Evolutionary conservation across 2,113 vertebrate genomes (phyloP).

Genomic region (Tichodroma muraria): DNA sequence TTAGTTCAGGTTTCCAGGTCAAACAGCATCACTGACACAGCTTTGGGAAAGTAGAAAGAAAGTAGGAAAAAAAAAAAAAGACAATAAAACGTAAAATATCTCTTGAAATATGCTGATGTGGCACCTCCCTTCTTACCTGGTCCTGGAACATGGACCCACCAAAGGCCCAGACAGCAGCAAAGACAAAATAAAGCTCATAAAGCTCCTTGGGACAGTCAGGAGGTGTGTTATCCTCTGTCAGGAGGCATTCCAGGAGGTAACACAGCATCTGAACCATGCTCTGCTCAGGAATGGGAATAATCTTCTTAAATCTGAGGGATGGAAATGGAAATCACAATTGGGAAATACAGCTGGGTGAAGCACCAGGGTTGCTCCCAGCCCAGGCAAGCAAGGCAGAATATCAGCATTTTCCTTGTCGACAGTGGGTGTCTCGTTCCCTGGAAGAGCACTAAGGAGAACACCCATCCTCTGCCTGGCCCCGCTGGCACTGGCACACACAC

Average conservation of each 20-base stretch:
- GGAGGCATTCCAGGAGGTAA: constrained; percentile 87
- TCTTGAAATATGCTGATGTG: neutral
- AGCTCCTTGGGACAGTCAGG: constrained; percentile 86
- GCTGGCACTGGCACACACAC: neutral
- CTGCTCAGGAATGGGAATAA: constrained; percentile 90
- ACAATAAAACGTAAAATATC: neutral
- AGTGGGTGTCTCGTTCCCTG: neutral
- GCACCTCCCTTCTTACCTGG: constrained; percentile 75
- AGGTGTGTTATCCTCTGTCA: constrained; percentile 83
- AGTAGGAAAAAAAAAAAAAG: neutral
- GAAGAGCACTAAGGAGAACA: neutral
- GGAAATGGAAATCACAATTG: neutral
- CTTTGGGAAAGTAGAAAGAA: neutral
- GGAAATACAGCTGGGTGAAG: neutral
- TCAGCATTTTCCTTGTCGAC: neutral
- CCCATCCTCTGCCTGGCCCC: neutral
- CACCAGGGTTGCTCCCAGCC: neutral
- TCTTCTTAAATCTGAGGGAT: constrained; percentile 88
- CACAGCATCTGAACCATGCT: constrained; percentile 91
- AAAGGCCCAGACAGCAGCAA: constrained; percentile 92
- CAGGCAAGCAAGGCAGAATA: neutral
- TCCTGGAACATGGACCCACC: constrained; percentile 90
- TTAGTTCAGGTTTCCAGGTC: neutral
- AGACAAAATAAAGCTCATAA: constrained; percentile 95
- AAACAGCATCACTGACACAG: neutral